Evolutionary conservation across 2,797 vertebrate genomes (phyloP).

Genomic region (Sciurus carolinensis): DNA sequence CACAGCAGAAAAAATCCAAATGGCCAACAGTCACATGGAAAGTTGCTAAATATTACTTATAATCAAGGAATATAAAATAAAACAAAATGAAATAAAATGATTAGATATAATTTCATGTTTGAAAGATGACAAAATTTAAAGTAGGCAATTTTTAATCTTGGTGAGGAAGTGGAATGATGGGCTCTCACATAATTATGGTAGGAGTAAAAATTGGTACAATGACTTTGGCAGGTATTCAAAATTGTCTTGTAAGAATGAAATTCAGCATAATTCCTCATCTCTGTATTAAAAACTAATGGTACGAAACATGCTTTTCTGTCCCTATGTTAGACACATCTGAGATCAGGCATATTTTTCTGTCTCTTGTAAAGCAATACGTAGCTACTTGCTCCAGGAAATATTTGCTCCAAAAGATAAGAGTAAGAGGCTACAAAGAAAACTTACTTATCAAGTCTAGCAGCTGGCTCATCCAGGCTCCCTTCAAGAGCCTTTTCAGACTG

Average conservation of each 20-base stretch:
- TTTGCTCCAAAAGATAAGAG: not conserved
- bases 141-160: not conserved
- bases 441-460: not conserved
- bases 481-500: not conserved
- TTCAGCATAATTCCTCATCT: not conserved
- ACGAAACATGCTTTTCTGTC: not conserved
- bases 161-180: not conserved
- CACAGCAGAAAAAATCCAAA: not conserved
- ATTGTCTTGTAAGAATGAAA: not conserved
- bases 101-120: not conserved
- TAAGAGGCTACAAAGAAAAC: not conserved
- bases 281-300: not conserved
- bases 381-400: slow-evolving; percentile 27
- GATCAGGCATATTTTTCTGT: not conserved
- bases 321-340: not conserved
- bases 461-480: not conserved
- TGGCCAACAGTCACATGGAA: not conserved
- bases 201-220: not conserved
- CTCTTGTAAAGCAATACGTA: not conserved
- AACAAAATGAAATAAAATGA: not conserved
- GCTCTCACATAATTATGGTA: not conserved
- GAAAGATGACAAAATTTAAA: not conserved
- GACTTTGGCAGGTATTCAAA: not conserved
- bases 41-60: slow-evolving; percentile 37
- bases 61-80: slow-evolving; percentile 22